Conservation (phyloP, 2,888 invertebrate species). For the Leptinotarsa juncta region DNA sequence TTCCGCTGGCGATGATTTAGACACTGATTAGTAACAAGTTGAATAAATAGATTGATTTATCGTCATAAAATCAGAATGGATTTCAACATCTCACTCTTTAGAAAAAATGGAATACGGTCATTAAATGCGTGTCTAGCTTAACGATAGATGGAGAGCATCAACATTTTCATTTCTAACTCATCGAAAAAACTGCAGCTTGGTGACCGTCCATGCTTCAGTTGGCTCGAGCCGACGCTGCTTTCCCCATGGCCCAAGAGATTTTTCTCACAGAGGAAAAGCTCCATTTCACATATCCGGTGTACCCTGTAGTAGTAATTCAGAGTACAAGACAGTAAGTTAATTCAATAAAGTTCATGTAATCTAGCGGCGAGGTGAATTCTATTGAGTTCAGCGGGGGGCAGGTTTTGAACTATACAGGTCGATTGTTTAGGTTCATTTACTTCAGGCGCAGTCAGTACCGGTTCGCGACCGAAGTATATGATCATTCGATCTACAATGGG, state of each 20-base stretch:
- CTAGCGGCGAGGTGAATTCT: slow-evolving; percentile 17
- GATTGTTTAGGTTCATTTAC: slow-evolving; percentile 16
- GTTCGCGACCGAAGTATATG: background rate
- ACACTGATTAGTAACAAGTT: too few relatives aligned
- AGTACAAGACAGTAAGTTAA: slow-evolving; percentile 17
- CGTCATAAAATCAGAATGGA: too few relatives aligned
- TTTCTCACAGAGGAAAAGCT: slow-evolving; percentile 37
- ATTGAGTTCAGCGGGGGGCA: slow-evolving; percentile 8
- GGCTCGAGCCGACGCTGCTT: background rate
- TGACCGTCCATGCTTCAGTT: background rate
- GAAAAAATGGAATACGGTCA: too few relatives aligned
- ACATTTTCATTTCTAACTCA: too few relatives aligned
- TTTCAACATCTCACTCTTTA: too few relatives aligned
- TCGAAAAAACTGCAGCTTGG: background rate
- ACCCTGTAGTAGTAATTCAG: slow-evolving; percentile 14
- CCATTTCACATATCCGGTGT: slow-evolving; percentile 36
- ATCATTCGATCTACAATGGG: background rate
- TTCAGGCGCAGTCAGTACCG: slow-evolving; percentile 6
- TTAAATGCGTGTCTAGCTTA: too few relatives aligned
- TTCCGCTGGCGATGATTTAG: too few relatives aligned
- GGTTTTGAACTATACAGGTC: slow-evolving; percentile 15
- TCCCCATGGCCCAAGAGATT: slow-evolving; percentile 11
- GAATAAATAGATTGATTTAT: too few relatives aligned
- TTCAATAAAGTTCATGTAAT: slow-evolving; percentile 21
- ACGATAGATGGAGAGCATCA: too few relatives aligned